phyloP scores from a whole-genome alignment of 2,797 vertebrate species.

The Aratinga solstitialis region DNA sequence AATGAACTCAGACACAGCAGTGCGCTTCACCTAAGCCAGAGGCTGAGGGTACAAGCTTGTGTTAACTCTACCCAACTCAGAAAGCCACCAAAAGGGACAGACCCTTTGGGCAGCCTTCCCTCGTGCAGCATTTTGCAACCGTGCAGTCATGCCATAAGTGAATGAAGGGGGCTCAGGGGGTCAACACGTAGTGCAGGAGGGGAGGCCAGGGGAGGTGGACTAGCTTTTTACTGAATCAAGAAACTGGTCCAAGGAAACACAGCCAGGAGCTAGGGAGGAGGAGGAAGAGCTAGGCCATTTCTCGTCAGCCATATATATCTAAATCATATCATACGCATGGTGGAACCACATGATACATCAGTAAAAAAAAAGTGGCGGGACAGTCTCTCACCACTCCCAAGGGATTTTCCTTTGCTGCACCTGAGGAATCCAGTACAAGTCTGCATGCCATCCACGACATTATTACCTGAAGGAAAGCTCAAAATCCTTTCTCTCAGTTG shows the following conservation, averaged over 20 bases:
- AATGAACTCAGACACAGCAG: neutral
- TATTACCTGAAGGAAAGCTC: neutral
- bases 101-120: neutral
- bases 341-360: neutral
- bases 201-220: neutral
- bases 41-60: neutral
- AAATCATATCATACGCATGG: accelerated
- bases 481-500: neutral
- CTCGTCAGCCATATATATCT: neutral
- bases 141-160: neutral
- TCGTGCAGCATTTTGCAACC: neutral
- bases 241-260: neutral
- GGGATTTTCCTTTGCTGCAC: neutral
- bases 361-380: neutral
- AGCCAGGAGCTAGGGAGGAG: neutral
- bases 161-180: accelerated
- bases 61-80: neutral
- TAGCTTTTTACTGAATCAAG: neutral
- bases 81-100: neutral
- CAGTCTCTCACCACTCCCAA: neutral
- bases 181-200: too few species aligned
- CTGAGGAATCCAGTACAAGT: neutral
- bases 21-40: neutral
- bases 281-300: neutral
- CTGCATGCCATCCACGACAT: accelerated